Conservation (phyloP, 35 echinoderm and acorn worm genomes). For the Heliocidaris erythrogramma region DNA sequence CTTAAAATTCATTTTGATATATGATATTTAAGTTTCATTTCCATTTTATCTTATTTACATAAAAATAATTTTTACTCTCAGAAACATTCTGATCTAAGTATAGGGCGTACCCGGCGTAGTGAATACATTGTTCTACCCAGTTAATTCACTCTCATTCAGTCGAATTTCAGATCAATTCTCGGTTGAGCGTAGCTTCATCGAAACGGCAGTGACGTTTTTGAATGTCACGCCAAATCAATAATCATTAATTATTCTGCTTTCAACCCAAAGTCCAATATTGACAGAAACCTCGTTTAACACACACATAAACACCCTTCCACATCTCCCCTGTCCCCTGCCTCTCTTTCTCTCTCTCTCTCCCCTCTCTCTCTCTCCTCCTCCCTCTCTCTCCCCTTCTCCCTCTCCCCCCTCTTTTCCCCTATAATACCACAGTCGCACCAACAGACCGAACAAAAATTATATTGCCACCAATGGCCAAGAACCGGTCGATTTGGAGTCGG, state of each 20-base stretch:
- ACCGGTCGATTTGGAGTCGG: too few species aligned
- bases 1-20: too few species aligned
- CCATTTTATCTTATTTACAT: too few species aligned
- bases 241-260: conserved; percentile 5
- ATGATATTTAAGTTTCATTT: too few species aligned
- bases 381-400: too few species aligned
- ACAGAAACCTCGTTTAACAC: not conserved
- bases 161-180: not conserved
- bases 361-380: not conserved
- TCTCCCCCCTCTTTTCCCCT: not conserved
- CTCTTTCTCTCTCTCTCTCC: too few species aligned
- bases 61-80: not conserved
- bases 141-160: not conserved
- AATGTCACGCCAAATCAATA: conserved; percentile 17
- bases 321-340: too few species aligned
- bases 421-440: not conserved
- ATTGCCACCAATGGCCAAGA: too few species aligned
- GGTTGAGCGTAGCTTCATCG: not conserved
- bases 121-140: not conserved
- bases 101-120: not conserved
- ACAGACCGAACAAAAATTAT: too few species aligned
- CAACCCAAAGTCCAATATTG: not conserved
- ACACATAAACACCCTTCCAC: too few species aligned
- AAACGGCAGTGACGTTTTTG: conserved; percentile 16
- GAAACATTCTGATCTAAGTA: not conserved